A percentile compares a stretch with the other conserved stretches of the same genome.
Evolutionary conservation across 2,888 invertebrate genomes (phyloP).

Genomic region (Drosophila macrospina): DNA sequence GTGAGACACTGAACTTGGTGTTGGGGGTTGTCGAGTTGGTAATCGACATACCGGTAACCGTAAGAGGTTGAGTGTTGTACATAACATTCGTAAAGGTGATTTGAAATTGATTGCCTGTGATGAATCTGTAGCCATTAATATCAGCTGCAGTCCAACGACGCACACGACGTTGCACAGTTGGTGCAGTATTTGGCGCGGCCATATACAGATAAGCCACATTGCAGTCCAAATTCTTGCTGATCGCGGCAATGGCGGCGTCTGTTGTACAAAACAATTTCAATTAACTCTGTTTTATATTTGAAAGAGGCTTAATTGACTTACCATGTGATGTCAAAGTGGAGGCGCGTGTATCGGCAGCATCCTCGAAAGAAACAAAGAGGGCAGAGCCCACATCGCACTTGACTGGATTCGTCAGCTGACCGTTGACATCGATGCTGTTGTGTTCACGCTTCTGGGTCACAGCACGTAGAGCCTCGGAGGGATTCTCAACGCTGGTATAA

Average conservation of each 20-base stretch:
- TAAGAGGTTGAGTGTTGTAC: conserved; percentile 31
- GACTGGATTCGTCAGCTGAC: conserved; percentile 68
- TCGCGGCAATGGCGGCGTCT: conserved; percentile 87
- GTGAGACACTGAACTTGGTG: conserved; percentile 62
- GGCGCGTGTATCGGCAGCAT: conserved; percentile 87
- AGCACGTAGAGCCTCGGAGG: conserved; percentile 87
- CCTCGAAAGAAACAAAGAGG: conserved; percentile 87
- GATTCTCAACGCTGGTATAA: conserved; percentile 88
- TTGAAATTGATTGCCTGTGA: conserved; percentile 60
- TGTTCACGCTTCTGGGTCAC: conserved; percentile 85
- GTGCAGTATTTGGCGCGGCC: conserved; percentile 61
- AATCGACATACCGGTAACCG: conserved; percentile 48
- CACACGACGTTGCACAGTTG: conserved; percentile 61
- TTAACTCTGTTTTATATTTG: neutral
- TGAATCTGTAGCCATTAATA: conserved; percentile 41
- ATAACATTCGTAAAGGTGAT: conserved; percentile 67
- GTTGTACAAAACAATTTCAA: conserved; percentile 9
- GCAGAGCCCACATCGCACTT: conserved; percentile 86
- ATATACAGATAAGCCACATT: conserved; percentile 76
- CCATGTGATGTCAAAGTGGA: conserved; percentile 84
- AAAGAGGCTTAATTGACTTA: conserved; percentile 21
- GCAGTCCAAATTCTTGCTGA: conserved; percentile 86
- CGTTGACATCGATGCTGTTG: conserved; percentile 68
- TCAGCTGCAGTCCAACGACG: conserved; percentile 70
- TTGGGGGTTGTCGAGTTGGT: conserved; percentile 47